Base-by-base conservation (phyloP, 2,113 vertebrate species). In the Pseudolaguvia tuberculata region DNA sequence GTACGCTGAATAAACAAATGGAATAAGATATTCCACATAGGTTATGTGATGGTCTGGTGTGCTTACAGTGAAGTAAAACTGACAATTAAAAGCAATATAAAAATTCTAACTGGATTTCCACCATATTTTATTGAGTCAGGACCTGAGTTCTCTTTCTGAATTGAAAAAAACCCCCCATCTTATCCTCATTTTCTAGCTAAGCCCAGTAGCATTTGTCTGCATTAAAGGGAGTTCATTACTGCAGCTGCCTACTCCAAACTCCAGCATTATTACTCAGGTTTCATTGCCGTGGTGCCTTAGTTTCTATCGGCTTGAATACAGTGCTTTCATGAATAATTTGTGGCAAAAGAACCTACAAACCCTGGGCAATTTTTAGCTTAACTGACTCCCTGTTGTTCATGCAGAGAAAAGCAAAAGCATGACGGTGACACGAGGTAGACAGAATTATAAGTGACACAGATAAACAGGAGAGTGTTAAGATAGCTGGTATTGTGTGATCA, bases 211-310 rank as follows among this genome's bases (percentile, higher is more conserved):
- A 67, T 67, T 67, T 50, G 1, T 67, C 70, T 70, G 39, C 48
- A 27, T 72, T 73, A 77, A 79, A 50, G 25, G 17, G 39, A 75
- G 66, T 71, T 27, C 20, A 21, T 79, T 75, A 77, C 66, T 51
- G 66, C 69, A 77, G 74, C 79, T 73, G 78, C 62, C 59, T 27
- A n/a, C 58, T 80, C 62, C 53, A 69, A 42, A 47, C 70, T 42
- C 63, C 39, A 39, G 14, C 68, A 31, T 23, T 59, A 74, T 70
- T 55, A 73, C 58, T 73, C 50, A 56, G 48, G 52, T 62, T 42
- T 14, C 42, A 70, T 68, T 14, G 27, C 76, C 35, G 61, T 50
- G 31, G 71, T 56, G 39, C 52, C 59, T 47, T 50, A 56, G 69
- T 57, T 31, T 57, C 59, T 62, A 39, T 56, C 35, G 4, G 29